Evolutionary conservation across 2,113 vertebrate genomes (phyloP).

Genomic region (Bubo scandiacus): DNA sequence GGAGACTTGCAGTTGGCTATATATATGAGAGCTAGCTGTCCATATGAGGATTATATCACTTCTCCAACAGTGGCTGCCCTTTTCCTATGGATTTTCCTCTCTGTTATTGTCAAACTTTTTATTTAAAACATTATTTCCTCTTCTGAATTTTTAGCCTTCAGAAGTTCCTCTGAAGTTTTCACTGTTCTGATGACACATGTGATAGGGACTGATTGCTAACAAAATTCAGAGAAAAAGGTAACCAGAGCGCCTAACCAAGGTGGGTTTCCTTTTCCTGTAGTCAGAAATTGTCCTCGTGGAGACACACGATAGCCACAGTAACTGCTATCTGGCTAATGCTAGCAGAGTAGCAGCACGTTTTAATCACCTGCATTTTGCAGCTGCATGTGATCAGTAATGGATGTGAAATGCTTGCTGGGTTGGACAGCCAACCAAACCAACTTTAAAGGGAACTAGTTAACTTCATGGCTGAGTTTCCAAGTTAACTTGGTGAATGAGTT

Average conservation of each 20-base stretch:
- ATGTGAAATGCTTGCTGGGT: not conserved
- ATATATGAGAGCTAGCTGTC: not conserved
- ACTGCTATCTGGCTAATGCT: not conserved
- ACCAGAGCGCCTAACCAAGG: slow-evolving; percentile 70
- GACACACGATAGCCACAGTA: not conserved
- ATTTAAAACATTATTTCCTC: not conserved
- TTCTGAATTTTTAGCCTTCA: not conserved
- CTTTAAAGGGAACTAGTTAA: not conserved
- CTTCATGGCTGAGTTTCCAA: not conserved
- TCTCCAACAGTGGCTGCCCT: not conserved
- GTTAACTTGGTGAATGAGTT: not conserved
- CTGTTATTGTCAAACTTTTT: not conserved
- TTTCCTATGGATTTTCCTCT: not conserved
- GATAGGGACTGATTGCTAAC: slow-evolving; percentile 20
- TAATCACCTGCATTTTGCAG: not conserved
- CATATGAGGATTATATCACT: not conserved
- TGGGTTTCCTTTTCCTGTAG: slow-evolving; percentile 76
- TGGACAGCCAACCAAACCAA: not conserved
- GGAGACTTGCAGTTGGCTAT: not conserved
- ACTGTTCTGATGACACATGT: slow-evolving; percentile 14
- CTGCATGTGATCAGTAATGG: not conserved
- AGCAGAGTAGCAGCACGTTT: not conserved
- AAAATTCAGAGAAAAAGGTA: slow-evolving; percentile 82
- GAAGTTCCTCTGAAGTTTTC: slow-evolving; percentile 3
- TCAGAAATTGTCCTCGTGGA: slow-evolving; percentile 72